phyloP scores from a whole-genome alignment of 2,113 vertebrate genomes.

The Triplophysa siluroides region DNA sequence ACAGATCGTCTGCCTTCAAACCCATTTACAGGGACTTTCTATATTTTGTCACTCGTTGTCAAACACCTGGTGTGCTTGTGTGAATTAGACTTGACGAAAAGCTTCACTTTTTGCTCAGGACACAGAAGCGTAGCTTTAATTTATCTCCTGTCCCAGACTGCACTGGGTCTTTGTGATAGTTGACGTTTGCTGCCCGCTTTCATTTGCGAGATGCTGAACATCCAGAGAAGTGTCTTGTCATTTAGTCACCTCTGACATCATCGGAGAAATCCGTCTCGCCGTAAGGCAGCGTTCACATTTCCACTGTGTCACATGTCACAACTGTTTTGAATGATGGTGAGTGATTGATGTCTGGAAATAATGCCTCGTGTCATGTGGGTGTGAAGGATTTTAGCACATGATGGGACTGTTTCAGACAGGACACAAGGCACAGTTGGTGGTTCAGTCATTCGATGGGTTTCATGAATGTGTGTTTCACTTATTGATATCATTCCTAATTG shows the following conservation, averaged over 20 bases:
- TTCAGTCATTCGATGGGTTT: too few species aligned
- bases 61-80: background rate
- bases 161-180: slow-evolving; percentile 5
- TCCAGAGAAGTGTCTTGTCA: background rate
- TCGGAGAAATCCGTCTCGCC: background rate
- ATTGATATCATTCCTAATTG: too few species aligned
- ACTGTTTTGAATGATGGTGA: background rate
- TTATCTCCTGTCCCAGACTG: background rate
- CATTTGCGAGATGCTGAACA: background rate
- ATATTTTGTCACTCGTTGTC: background rate
- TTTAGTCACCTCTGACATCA: slow-evolving; percentile 18
- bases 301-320: slow-evolving; percentile 4
- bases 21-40: background rate
- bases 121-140: background rate
- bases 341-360: background rate
- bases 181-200: background rate
- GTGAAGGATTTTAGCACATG: background rate
- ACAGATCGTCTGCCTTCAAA: background rate
- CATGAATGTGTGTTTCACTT: too few species aligned
- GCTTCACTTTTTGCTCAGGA: background rate
- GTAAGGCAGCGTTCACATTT: background rate
- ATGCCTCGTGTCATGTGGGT: background rate
- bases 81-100: background rate
- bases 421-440: too few species aligned
- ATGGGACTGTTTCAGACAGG: background rate